phyloP scores from a whole-genome alignment of 2,888 invertebrate species.

The Linnaemya vulpina region DNA sequence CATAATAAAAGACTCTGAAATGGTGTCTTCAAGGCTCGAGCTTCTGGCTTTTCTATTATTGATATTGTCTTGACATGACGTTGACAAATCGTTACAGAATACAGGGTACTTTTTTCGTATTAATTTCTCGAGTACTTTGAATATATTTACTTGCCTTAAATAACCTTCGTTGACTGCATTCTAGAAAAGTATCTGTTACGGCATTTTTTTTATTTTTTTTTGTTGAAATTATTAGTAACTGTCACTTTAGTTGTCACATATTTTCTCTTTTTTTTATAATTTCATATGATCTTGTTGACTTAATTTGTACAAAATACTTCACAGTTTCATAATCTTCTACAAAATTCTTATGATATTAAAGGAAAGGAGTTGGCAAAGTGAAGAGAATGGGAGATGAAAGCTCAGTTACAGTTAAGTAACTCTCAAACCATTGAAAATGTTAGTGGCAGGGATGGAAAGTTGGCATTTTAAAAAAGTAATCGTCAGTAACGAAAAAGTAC shows the following conservation, averaged over 20 bases:
- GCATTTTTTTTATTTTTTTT: too few species aligned
- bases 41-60: too few species aligned
- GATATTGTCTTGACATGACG: too few species aligned
- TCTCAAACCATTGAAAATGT: constrained; percentile 4
- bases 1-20: too few species aligned
- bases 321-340: constrained; percentile 8
- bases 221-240: not conserved
- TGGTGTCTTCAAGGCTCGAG: too few species aligned
- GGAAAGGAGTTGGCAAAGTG: not conserved
- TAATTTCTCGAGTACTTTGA: too few species aligned
- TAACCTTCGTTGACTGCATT: constrained; percentile 23
- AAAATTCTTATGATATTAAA: not conserved
- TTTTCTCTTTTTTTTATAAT: not conserved
- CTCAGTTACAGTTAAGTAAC: constrained; percentile 20
- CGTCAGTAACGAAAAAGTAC: not conserved
- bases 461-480: not conserved
- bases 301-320: constrained; percentile 42
- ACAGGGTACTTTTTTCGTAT: too few species aligned
- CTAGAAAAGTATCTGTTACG: not conserved
- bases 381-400: not conserved
- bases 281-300: constrained; percentile 33
- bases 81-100: too few species aligned
- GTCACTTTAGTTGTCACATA: constrained; percentile 14
- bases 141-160: not conserved
- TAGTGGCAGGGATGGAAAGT: not conserved